These are phyloP conservation scores for Camelus bactrianus DNA, from an alignment of 2,113 vertebrate species.

Conservation along the genomic window DNA sequence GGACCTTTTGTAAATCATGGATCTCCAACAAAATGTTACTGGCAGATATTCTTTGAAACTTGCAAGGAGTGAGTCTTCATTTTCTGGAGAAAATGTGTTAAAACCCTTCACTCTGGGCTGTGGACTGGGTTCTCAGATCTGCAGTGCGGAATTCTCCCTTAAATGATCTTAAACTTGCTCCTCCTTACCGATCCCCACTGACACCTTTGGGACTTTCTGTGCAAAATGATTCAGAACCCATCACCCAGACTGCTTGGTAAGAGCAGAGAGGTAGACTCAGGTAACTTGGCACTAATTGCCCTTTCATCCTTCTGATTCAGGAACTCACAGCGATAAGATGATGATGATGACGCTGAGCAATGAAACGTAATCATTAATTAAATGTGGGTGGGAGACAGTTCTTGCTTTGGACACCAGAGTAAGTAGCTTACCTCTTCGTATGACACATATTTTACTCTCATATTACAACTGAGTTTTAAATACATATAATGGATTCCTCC, in stretches of 20 bases:
- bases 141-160: neutral
- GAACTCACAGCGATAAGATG: neutral
- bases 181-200: neutral
- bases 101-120: neutral
- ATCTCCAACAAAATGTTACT: neutral
- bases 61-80: neutral
- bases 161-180: neutral
- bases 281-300: neutral
- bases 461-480: slow-evolving; percentile 50
- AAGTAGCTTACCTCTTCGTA: neutral
- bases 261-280: neutral
- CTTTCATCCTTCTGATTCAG: neutral
- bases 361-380: neutral
- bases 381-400: neutral
- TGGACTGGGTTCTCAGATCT: neutral
- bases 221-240: neutral
- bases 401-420: neutral
- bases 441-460: neutral
- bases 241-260: neutral
- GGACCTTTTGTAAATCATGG: neutral
- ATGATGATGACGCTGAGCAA: neutral
- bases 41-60: neutral
- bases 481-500: neutral
- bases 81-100: slow-evolving; percentile 34
- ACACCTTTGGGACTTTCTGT: neutral